Conservation (phyloP, 2,113 vertebrate species). For the Syrmaticus mikado region DNA sequence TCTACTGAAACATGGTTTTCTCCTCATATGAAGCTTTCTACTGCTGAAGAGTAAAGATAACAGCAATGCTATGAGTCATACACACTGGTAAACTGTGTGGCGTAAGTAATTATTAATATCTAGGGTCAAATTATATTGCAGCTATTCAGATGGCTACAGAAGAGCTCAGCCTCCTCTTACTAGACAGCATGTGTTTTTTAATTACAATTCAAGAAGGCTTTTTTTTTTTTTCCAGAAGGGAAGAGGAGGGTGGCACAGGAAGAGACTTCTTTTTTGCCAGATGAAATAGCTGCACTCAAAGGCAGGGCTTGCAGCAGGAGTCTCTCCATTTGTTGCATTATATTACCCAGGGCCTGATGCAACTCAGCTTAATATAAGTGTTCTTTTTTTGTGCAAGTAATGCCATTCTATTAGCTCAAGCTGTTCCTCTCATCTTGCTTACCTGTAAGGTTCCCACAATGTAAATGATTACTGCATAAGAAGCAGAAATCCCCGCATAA, state of each 20-base stretch:
- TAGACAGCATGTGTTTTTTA: background rate
- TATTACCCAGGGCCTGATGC: background rate
- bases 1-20: background rate
- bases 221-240: background rate
- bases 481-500: background rate
- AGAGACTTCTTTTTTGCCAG: background rate
- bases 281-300: background rate
- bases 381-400: background rate
- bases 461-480: background rate
- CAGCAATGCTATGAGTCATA: background rate
- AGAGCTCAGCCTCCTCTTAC: background rate
- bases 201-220: background rate
- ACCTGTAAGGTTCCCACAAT: background rate
- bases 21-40: background rate
- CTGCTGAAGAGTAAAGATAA: background rate
- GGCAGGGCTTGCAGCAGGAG: background rate
- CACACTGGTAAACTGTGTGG: background rate
- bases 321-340: accelerated
- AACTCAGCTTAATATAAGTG: accelerated
- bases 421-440: background rate
- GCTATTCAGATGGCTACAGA: background rate
- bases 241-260: background rate
- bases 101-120: background rate
- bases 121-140: background rate
- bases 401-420: background rate